These are phyloP conservation scores for Sitta carolinensis DNA, from an alignment of 2,797 vertebrate genomes.

Conservation along the genomic window DNA sequence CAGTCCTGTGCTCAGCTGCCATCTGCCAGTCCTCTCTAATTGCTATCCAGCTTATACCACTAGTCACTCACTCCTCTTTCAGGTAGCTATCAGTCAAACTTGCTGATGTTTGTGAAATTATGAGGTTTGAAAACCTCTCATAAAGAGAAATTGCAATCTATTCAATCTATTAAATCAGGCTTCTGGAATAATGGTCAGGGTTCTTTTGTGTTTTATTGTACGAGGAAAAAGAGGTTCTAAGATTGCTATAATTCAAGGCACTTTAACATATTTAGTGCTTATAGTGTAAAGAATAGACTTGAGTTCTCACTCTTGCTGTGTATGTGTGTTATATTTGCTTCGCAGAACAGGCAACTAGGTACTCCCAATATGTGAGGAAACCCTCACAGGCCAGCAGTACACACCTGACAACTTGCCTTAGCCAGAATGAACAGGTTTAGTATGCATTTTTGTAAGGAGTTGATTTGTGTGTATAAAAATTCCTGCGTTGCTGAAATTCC, in stretches of 20 bases:
- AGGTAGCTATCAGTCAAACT: conserved; percentile 29
- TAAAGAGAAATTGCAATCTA: not conserved
- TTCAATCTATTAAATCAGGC: not conserved
- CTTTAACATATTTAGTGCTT: not conserved
- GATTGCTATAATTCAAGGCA: not conserved
- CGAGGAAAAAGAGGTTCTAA: not conserved
- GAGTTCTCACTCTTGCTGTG: not conserved
- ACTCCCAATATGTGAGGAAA: not conserved
- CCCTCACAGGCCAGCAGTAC: not conserved
- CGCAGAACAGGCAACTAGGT: not conserved
- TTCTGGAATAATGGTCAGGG: not conserved
- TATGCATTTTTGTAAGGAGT: not conserved
- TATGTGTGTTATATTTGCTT: not conserved
- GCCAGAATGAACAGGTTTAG: not conserved
- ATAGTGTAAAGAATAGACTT: not conserved
- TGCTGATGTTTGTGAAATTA: conserved; percentile 17
- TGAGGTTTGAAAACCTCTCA: not conserved
- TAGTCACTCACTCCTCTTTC: conserved; percentile 51
- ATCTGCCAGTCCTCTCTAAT: conserved; percentile 62
- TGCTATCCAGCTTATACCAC: conserved; percentile 9
- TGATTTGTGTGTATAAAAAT: not conserved
- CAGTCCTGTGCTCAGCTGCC: conserved; percentile 50
- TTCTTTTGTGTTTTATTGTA: not conserved
- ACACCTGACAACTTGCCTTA: not conserved
- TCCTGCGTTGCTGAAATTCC: not conserved